A percentile compares a stretch with the other conserved stretches of the same genome.
Evolutionary conservation across 2,113 vertebrate genomes (phyloP).

Genomic region (Abramis brama): DNA sequence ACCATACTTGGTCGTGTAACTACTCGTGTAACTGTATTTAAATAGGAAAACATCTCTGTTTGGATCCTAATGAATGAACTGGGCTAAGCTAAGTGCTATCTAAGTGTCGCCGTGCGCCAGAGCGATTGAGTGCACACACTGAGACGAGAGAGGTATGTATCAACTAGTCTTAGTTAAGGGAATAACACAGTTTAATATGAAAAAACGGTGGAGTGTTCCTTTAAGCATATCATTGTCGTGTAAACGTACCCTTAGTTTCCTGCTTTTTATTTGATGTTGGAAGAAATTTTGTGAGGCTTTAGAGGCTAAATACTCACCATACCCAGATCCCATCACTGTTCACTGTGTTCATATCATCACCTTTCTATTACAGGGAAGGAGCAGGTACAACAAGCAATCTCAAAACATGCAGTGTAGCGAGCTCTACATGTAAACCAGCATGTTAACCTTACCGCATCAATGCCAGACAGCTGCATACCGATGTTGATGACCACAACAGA

Average conservation of each 20-base stretch:
- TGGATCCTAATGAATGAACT: no score
- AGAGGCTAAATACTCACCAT: neutral
- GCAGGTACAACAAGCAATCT: neutral
- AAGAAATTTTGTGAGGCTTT: constrained; percentile 5
- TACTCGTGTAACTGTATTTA: no score
- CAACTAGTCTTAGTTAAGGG: no score
- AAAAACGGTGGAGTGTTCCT: no score
- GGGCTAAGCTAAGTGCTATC: no score
- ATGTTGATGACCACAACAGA: constrained; percentile 86
- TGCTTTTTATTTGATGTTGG: constrained; percentile 5
- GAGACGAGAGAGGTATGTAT: no score
- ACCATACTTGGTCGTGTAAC: no score
- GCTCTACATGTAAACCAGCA: constrained; percentile 27
- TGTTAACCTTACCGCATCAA: constrained; percentile 84
- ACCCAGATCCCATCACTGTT: neutral
- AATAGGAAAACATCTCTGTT: no score
- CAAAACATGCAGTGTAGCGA: constrained; percentile 10
- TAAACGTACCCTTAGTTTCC: neutral
- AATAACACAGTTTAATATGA: no score
- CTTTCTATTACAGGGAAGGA: neutral
- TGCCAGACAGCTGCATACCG: constrained; percentile 91
- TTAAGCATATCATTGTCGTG: no score
- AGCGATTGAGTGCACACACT: no score
- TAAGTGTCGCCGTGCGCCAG: no score
- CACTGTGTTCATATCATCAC: neutral